Evolutionary conservation across 2,888 invertebrate species (phyloP).

Genomic region (Mimas tiliae): DNA sequence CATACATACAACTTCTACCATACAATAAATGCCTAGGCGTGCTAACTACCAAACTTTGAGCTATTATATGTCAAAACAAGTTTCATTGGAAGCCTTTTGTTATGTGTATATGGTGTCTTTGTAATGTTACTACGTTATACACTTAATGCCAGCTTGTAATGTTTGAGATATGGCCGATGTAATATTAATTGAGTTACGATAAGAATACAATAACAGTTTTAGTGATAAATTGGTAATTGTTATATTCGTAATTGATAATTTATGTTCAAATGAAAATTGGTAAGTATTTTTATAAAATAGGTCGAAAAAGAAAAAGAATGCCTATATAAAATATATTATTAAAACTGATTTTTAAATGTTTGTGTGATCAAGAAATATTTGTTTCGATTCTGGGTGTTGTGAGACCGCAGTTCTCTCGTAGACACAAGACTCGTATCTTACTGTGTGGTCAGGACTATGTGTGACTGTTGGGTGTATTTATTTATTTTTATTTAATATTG

Average conservation of each 20-base stretch:
- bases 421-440: too few relatives aligned
- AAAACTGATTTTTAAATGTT: too few relatives aligned
- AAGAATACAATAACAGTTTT: background rate
- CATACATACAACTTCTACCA: constrained; percentile 37
- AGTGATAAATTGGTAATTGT: background rate
- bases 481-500: too few relatives aligned
- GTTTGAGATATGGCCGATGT: background rate
- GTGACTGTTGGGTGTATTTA: too few relatives aligned
- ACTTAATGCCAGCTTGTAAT: constrained; percentile 2
- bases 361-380: too few relatives aligned
- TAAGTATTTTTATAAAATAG: too few relatives aligned
- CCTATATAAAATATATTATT: too few relatives aligned
- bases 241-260: background rate
- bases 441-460: too few relatives aligned
- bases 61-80: constrained; percentile 74
- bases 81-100: constrained; percentile 61
- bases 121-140: constrained; percentile 29
- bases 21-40: constrained; percentile 55
- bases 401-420: too few relatives aligned
- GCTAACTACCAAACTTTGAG: constrained; percentile 71
- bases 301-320: too few relatives aligned
- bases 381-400: too few relatives aligned
- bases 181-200: background rate
- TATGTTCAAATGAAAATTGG: background rate
- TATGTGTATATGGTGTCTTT: constrained; percentile 48